Percentiles rank a stretch among this genome's conserved stretches.
Conservation (phyloP, 2,797 vertebrate genomes). For the Lophotriccus pileatus region DNA sequence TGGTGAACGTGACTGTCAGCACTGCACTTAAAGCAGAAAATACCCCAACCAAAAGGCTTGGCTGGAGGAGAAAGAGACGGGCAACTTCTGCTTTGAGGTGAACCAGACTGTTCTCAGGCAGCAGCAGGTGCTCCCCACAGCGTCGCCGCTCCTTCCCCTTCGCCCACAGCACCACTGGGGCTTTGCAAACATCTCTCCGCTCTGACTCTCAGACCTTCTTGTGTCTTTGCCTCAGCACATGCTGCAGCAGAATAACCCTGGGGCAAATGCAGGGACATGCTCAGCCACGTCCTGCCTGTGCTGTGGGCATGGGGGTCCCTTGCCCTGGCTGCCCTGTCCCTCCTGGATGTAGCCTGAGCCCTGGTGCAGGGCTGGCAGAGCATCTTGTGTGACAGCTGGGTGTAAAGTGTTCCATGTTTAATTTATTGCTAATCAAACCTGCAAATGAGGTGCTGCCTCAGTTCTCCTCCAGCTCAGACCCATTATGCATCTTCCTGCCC, state of each 20-base stretch:
- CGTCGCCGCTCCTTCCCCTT: neutral
- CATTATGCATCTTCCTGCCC: neutral
- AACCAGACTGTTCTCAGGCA: neutral
- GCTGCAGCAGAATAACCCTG: neutral
- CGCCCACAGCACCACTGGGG: neutral
- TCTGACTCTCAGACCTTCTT: neutral
- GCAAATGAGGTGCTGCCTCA: neutral
- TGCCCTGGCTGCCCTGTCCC: neutral
- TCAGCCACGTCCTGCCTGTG: neutral
- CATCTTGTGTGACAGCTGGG: neutral
- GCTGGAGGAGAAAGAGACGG: neutral
- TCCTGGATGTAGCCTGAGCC: neutral
- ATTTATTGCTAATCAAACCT: neutral
- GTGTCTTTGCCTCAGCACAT: rapidly evolving
- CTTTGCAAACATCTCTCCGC: neutral
- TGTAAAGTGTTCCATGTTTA: neutral
- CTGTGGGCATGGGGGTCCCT: neutral
- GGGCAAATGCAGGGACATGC: neutral
- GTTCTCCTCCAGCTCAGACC: neutral
- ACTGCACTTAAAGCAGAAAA: neutral
- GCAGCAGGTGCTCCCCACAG: neutral
- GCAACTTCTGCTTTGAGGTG: neutral
- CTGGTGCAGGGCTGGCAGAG: neutral
- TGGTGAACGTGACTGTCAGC: rapidly evolving
- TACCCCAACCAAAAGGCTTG: neutral